Evolutionary conservation across 2,113 vertebrate genomes (phyloP).

Genomic region (Chloebia gouldiae): DNA sequence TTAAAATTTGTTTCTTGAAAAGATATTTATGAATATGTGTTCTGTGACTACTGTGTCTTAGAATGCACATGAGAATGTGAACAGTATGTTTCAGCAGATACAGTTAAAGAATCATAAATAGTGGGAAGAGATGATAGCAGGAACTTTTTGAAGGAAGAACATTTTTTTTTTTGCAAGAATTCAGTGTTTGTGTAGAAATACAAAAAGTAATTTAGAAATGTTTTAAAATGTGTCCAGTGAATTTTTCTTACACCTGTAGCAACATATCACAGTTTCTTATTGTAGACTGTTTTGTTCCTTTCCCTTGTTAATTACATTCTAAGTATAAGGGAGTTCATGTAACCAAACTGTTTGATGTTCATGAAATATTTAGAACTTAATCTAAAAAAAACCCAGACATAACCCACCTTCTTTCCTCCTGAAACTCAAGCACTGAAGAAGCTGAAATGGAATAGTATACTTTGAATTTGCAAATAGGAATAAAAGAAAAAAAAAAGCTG

Average conservation of each 20-base stretch:
- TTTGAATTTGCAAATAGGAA: not conserved
- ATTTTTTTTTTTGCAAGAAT: not conserved
- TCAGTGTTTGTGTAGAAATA: not conserved
- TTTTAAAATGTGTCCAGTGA: not conserved
- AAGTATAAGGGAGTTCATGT: not conserved
- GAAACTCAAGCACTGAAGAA: not conserved
- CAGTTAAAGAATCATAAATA: not conserved
- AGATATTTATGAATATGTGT: not conserved
- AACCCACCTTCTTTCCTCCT: not conserved
- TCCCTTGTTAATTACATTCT: not conserved
- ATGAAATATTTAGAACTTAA: conserved; percentile 31
- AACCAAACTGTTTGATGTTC: not conserved
- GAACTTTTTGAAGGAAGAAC: not conserved
- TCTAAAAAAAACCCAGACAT: not conserved
- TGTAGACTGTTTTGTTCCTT: not conserved
- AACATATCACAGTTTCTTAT: not conserved
- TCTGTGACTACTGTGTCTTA: not conserved
- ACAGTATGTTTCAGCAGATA: not conserved
- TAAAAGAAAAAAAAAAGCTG: not conserved
- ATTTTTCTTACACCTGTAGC: not conserved
- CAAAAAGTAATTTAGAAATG: not conserved
- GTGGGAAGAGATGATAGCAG: not conserved
- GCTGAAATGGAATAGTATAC: not conserved
- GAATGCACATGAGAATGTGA: not conserved
- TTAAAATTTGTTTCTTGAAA: not conserved